phyloP scores from a whole-genome alignment of 2,113 vertebrate species.

The Anas platyrhynchos region DNA sequence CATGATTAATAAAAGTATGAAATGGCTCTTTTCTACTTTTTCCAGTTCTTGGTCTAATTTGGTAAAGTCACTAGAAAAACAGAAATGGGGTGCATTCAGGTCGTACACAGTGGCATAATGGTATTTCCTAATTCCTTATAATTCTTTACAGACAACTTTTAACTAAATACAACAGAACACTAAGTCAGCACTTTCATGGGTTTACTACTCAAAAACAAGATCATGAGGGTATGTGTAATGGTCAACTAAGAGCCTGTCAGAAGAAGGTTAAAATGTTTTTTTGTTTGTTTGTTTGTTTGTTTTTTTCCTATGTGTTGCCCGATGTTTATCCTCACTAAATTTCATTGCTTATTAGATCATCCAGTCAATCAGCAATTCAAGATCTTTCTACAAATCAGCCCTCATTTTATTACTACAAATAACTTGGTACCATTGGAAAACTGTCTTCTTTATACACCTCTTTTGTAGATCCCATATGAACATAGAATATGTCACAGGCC shows the following conservation, averaged over 20 bases:
- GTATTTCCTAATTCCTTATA: neutral
- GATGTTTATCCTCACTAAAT: neutral
- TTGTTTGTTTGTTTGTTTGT: no score
- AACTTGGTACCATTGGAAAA: neutral
- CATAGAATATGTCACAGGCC: rapidly evolving
- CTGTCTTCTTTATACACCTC: neutral
- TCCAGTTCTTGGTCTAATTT: neutral
- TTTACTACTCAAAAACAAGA: neutral
- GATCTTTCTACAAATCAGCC: neutral
- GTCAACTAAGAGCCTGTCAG: neutral
- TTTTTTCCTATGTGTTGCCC: neutral
- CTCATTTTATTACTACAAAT: neutral
- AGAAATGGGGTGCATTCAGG: neutral
- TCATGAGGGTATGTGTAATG: neutral
- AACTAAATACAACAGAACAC: no score
- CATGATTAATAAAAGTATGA: no score
- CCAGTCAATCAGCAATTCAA: neutral
- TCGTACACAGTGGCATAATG: no score
- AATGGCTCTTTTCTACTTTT: neutral
- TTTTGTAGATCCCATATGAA: neutral
- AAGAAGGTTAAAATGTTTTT: neutral
- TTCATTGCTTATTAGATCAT: neutral
- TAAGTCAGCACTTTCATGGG: neutral
- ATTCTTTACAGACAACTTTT: neutral
- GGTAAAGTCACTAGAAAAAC: neutral